These are phyloP conservation scores for Tragulus kanchil DNA, from an alignment of 2,113 vertebrate genomes.

Conservation along the genomic window DNA sequence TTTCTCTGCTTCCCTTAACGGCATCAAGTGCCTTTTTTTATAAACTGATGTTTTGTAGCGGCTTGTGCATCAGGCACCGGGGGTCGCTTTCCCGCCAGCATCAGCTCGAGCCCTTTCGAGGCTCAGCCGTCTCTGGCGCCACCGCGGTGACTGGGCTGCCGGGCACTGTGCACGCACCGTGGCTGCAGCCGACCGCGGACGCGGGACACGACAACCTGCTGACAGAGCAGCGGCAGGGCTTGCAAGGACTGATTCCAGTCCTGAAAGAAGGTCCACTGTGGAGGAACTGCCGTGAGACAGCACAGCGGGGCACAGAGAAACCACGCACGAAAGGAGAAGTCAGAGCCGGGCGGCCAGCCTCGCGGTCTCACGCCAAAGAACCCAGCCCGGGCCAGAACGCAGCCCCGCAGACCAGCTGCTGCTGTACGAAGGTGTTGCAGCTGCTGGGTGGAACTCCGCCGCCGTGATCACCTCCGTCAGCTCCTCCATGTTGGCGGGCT, in stretches of 20 bases:
- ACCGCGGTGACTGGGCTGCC: not conserved
- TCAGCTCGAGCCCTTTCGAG: not conserved
- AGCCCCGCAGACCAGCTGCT: no score
- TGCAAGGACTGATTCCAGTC: not conserved
- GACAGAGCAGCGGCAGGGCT: not conserved
- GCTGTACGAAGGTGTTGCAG: conserved; percentile 97
- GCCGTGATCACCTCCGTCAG: conserved; percentile 98
- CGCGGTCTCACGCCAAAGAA: not conserved
- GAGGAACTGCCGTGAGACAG: not conserved
- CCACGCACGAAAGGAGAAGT: not conserved
- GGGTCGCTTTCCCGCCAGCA: not conserved
- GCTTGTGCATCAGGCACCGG: no score
- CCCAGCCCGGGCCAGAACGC: no score
- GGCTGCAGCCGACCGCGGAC: no score
- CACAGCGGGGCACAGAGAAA: not conserved
- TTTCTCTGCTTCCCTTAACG: not conserved
- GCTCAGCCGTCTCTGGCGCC: not conserved
- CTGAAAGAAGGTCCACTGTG: not conserved
- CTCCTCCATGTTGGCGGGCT: conserved; percentile 98
- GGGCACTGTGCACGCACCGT: not conserved
- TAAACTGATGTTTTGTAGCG: not conserved
- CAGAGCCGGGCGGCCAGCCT: not conserved
- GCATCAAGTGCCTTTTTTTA: not conserved
- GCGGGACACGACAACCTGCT: no score
- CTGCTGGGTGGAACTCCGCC: conserved; percentile 96